These are phyloP conservation scores for Andricus quercusramuli DNA, from an alignment of 2,888 invertebrate species.

Conservation along the genomic window DNA sequence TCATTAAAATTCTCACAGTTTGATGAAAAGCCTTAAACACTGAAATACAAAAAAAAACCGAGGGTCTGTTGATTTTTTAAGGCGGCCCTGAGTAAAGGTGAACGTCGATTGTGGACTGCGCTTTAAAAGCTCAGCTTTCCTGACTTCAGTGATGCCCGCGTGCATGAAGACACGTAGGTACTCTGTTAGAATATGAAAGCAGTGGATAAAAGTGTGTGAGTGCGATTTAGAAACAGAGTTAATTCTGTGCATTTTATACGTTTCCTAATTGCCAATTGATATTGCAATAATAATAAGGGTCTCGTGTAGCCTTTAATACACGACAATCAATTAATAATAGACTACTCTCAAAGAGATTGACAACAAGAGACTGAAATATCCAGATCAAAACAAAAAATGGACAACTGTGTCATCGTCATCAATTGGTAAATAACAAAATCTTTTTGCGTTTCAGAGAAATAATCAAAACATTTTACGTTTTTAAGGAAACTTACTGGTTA, in stretches of 20 bases:
- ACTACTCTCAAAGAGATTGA: not conserved
- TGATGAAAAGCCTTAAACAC: not conserved
- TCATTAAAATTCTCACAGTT: too few species aligned
- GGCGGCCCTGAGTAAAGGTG: slow-evolving; percentile 27
- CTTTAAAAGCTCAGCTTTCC: slow-evolving; percentile 32
- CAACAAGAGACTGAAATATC: slow-evolving; percentile 6
- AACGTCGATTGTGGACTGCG: slow-evolving; percentile 36
- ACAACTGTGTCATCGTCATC: slow-evolving; percentile 12
- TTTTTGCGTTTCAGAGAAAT: not conserved
- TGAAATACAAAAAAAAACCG: not conserved
- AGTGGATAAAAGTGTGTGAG: not conserved
- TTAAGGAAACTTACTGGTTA: not conserved
- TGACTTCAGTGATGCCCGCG: slow-evolving; percentile 26
- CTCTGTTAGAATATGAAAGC: not conserved
- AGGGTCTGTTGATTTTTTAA: not conserved
- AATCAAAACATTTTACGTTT: not conserved
- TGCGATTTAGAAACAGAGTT: slow-evolving; percentile 1
- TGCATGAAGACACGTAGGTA: slow-evolving; percentile 11
- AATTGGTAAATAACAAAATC: slow-evolving; percentile 27
- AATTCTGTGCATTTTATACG: not conserved
- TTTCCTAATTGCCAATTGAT: not conserved
- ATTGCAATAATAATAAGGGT: not conserved
- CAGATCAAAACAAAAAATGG: slow-evolving; percentile 28
- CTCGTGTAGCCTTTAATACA: not conserved
- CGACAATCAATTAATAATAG: not conserved